Percentiles rank a stretch among this genome's conserved stretches.
These are phyloP conservation scores for Ranitomeya imitator DNA, from an alignment of 2,113 vertebrate species.

Conservation along the genomic window DNA sequence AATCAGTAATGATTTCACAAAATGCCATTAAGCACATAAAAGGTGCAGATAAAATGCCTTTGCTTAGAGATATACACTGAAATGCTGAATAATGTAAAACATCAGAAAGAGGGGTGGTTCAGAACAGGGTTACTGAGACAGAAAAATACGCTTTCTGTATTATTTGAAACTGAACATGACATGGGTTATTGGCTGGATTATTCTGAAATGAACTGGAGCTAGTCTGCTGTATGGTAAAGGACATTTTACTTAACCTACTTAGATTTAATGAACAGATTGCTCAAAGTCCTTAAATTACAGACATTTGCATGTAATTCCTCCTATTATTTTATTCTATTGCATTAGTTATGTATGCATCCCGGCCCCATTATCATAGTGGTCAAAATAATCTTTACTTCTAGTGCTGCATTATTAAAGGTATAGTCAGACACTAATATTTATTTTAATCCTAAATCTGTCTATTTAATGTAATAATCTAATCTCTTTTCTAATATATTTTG, in stretches of 20 bases:
- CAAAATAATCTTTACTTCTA: too few relatives aligned
- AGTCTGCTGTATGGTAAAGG: background rate
- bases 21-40: conserved; percentile 12
- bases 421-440: too few relatives aligned
- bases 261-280: background rate
- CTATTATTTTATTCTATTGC: too few relatives aligned
- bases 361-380: too few relatives aligned
- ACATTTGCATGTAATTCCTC: background rate
- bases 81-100: background rate
- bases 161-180: background rate
- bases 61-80: background rate
- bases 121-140: background rate
- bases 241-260: background rate
- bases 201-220: background rate
- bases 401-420: too few relatives aligned
- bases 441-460: too few relatives aligned
- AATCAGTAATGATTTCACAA: conserved; percentile 9
- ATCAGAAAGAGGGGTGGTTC: background rate
- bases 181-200: background rate
- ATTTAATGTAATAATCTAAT: too few relatives aligned
- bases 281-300: background rate
- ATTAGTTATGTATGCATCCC: too few relatives aligned
- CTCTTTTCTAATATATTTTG: too few relatives aligned
- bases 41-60: background rate
- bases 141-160: background rate